Percentiles rank a stretch among this genome's conserved stretches.
Evolutionary conservation across 1,140 invertebrate genomes (phyloP).

Genomic region (Drosophila serrata): DNA sequence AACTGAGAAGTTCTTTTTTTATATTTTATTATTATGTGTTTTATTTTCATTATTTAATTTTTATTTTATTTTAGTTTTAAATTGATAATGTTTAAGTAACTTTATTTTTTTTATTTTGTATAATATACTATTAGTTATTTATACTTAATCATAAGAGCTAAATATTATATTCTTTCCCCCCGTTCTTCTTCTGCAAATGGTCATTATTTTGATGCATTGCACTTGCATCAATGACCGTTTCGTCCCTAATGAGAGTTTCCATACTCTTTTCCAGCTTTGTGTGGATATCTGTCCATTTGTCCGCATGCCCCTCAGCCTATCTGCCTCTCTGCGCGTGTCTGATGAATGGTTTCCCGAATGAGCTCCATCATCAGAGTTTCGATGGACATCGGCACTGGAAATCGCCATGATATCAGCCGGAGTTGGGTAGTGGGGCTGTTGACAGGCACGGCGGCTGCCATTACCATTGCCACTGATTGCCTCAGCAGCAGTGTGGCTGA

Average conservation of each 20-base stretch:
- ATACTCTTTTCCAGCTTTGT: conserved; percentile 17
- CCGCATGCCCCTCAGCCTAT: conserved; percentile 5
- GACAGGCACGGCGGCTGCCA: conserved; percentile 18
- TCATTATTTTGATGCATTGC: conserved; percentile 4
- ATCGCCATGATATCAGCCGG: background rate
- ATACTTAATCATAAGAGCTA: no score
- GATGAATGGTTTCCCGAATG: conserved; percentile 48
- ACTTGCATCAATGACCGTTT: conserved; percentile 38
- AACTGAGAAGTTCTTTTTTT: conserved; percentile 46
- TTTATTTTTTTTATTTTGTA: no score
- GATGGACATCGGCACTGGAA: conserved; percentile 4
- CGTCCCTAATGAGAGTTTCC: conserved; percentile 25
- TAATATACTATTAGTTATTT: background rate
- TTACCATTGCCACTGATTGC: conserved; percentile 18
- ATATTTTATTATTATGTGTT: background rate
- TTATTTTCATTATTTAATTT: background rate
- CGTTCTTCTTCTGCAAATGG: background rate
- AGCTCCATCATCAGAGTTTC: conserved; percentile 21
- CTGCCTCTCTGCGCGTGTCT: conserved; percentile 13
- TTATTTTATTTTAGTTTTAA: background rate
- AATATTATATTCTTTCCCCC: background rate
- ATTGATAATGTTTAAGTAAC: background rate
- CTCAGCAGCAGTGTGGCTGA: conserved; percentile 6
- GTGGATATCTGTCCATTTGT: background rate
- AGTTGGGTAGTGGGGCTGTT: conserved; percentile 2